Percentiles rank a stretch among this genome's conserved stretches.
Conservation (phyloP, 30 jellyfish, hydroid and myxozoan species). For the Chironex yamaguchii region DNA sequence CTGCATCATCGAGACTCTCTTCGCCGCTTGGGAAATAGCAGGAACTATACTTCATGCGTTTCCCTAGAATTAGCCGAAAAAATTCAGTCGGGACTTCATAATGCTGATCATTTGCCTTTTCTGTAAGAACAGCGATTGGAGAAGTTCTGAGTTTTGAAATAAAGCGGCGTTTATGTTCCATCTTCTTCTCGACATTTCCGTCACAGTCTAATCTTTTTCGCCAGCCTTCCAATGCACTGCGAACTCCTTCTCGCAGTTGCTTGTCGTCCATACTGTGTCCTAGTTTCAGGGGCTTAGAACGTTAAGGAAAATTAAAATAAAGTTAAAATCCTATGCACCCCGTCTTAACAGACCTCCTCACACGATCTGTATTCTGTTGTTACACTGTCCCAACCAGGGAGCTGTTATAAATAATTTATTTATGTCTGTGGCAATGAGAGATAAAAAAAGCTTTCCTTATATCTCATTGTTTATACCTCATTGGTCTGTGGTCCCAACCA, state of each 20-base stretch:
- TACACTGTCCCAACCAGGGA: no score
- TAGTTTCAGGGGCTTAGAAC: no score
- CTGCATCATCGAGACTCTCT: conserved; percentile 68
- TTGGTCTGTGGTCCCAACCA: no score
- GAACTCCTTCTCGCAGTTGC: conserved; percentile 57
- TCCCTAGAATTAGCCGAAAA: conserved; percentile 71
- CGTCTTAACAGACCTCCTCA: no score
- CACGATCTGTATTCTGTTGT: no score
- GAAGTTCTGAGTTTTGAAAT: conserved; percentile 38
- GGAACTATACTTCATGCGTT: conserved; percentile 81
- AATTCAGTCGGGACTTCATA: conserved; percentile 88
- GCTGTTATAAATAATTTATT: no score
- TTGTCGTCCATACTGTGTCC: conserved; percentile 65
- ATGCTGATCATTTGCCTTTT: conserved; percentile 81
- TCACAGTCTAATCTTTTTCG: conserved; percentile 63
- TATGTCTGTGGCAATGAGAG: no score
- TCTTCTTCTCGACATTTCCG: conserved; percentile 70
- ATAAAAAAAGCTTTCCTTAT: no score
- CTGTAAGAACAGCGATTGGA: conserved; percentile 78
- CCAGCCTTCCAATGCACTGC: conserved; percentile 64
- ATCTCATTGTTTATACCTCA: no score
- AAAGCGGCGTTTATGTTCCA: conserved; percentile 72
- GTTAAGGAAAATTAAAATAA: background rate
- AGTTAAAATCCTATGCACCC: no score
- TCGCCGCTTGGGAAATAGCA: conserved; percentile 55